Conservation (phyloP, 2,113 vertebrate species). For the Meles meles region DNA sequence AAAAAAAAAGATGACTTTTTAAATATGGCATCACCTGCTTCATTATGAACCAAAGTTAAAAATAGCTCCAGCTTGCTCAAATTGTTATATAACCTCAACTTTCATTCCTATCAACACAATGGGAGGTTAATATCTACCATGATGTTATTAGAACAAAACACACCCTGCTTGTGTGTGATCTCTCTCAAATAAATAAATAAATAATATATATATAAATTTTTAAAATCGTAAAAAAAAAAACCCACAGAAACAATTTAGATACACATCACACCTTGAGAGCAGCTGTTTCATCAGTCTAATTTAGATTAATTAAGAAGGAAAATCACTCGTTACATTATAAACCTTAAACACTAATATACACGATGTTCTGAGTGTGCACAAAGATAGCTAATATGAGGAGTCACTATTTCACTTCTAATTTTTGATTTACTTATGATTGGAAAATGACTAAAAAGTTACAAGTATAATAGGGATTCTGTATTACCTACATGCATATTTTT, state of each 20-base stretch:
- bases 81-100: not conserved
- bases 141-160: not conserved
- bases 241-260: not conserved
- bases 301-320: not conserved
- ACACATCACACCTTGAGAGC: not conserved
- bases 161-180: no score
- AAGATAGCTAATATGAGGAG: not conserved
- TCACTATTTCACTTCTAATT: not conserved
- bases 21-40: not conserved
- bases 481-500: not conserved
- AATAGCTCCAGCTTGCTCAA: not conserved
- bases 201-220: no score
- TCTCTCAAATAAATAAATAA: no score
- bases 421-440: not conserved
- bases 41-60: not conserved
- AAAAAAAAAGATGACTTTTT: not conserved
- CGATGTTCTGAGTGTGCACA: not conserved
- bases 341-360: not conserved
- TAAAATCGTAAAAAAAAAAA: not conserved
- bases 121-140: not conserved
- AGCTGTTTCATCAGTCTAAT: not conserved
- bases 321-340: not conserved
- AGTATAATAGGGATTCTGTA: not conserved
- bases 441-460: not conserved
- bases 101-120: not conserved